These are phyloP conservation scores for Platycercus adscitus DNA, from an alignment of 2,113 vertebrate species.

Conservation along the genomic window DNA sequence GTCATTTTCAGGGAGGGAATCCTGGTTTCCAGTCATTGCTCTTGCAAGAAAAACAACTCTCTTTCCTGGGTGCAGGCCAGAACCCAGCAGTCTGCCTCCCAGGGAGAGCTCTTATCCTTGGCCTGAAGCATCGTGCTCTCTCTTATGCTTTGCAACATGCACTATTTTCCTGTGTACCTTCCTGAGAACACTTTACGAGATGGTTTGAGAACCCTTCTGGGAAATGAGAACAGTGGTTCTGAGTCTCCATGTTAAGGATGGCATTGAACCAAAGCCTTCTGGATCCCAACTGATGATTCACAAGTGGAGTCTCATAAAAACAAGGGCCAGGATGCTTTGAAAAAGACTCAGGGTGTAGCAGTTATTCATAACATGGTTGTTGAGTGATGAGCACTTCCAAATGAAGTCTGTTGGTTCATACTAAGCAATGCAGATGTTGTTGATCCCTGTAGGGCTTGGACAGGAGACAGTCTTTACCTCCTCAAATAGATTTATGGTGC, in stretches of 20 bases:
- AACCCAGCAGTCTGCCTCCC: not conserved
- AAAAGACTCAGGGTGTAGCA: not conserved
- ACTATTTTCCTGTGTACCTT: not conserved
- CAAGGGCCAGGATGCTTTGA: not conserved
- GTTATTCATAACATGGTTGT: not conserved
- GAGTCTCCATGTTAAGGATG: not conserved
- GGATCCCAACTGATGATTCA: not conserved
- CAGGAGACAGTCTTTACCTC: not conserved
- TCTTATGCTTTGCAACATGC: not conserved
- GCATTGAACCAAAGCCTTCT: not conserved
- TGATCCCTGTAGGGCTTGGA: not conserved
- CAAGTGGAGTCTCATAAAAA: not conserved
- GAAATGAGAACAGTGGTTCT: not conserved
- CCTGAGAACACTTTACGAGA: not conserved
- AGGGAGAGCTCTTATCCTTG: not conserved
- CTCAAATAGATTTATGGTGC: not conserved
- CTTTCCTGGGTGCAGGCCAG: not conserved
- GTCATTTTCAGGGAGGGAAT: not conserved
- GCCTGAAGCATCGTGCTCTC: not conserved
- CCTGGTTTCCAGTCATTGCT: conserved; percentile 8
- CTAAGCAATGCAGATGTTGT: not conserved
- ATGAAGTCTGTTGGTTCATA: not conserved
- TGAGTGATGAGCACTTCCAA: not conserved
- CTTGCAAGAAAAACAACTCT: not conserved
- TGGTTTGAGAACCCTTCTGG: not conserved